Conservation (phyloP, 2,113 vertebrate species). For the Hucho hucho region DNA sequence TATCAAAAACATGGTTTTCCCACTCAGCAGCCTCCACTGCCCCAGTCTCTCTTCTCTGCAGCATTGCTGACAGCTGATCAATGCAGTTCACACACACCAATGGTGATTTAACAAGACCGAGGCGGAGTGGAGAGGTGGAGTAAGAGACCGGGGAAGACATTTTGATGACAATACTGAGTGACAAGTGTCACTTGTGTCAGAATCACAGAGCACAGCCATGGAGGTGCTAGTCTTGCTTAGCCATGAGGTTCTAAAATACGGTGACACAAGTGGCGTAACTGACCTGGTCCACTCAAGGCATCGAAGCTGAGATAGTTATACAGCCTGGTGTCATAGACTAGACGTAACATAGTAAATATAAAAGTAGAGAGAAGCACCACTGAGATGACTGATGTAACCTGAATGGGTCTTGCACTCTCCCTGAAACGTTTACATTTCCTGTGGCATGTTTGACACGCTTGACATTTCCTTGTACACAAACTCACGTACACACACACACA, state of each 20-base stretch:
- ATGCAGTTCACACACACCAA: not conserved
- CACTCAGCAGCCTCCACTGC: no score
- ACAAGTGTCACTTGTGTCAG: not conserved
- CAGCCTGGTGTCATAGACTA: not conserved
- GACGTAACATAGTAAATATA: no score
- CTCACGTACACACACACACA: slow-evolving; percentile 11
- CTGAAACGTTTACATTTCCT: slow-evolving; percentile 15
- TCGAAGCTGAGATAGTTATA: no score
- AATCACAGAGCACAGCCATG: not conserved
- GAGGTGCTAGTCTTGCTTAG: not conserved
- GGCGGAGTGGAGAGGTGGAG: not conserved
- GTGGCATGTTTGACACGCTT: slow-evolving; percentile 25
- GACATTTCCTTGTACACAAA: slow-evolving; percentile 24
- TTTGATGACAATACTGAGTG: not conserved
- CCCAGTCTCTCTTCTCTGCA: not conserved
- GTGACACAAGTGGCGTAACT: not conserved
- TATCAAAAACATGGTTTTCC: no score
- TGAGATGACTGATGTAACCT: not conserved
- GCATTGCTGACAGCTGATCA: not conserved
- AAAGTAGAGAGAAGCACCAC: no score
- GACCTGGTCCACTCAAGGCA: no score
- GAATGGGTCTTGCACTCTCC: not conserved
- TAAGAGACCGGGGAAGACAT: not conserved
- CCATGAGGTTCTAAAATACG: not conserved
- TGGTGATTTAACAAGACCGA: not conserved